A percentile compares a stretch with the other conserved stretches of the same genome.
Conservation (phyloP, 1,140 invertebrate species). For the Lethrus apterus region DNA sequence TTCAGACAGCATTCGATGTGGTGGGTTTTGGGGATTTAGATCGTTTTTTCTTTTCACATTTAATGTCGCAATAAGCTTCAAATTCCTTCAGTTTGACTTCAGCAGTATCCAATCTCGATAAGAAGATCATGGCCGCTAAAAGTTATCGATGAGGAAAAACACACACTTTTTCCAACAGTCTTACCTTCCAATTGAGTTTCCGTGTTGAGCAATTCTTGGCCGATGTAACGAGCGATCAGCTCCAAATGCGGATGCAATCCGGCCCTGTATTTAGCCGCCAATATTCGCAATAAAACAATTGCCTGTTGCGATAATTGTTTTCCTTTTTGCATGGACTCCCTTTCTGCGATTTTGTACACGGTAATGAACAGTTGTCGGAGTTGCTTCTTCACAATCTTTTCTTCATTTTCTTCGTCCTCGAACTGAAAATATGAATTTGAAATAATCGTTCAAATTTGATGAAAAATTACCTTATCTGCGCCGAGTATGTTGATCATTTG, state of each 20-base stretch:
- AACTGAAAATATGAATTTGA: constrained; percentile 20
- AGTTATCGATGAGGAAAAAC: background rate
- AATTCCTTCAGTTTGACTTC: constrained; percentile 29
- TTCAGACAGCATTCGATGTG: background rate
- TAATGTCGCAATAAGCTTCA: constrained; percentile 28
- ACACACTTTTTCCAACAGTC: background rate
- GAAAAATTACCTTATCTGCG: constrained; percentile 18
- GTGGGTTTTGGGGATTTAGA: too few relatives aligned
- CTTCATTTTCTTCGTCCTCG: constrained; percentile 28
- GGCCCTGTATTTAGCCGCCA: constrained; percentile 31
- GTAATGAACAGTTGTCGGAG: constrained; percentile 26
- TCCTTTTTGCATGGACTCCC: constrained; percentile 23
- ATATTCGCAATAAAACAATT: constrained; percentile 24
- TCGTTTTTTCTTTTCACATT: constrained; percentile 18
- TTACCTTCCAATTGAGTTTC: constrained; percentile 34
- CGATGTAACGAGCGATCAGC: constrained; percentile 31
- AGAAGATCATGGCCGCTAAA: constrained; percentile 33
- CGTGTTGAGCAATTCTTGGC: constrained; percentile 27
- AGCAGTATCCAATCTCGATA: constrained; percentile 25
- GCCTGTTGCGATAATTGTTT: constrained; percentile 19
- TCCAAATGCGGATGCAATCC: constrained; percentile 29
- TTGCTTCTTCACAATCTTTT: constrained; percentile 30
- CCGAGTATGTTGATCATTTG: constrained; percentile 23
- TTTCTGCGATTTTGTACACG: constrained; percentile 25
- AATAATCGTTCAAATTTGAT: background rate